Conservation (phyloP, 2,113 vertebrate genomes). For the Archocentrus centrarchus region DNA sequence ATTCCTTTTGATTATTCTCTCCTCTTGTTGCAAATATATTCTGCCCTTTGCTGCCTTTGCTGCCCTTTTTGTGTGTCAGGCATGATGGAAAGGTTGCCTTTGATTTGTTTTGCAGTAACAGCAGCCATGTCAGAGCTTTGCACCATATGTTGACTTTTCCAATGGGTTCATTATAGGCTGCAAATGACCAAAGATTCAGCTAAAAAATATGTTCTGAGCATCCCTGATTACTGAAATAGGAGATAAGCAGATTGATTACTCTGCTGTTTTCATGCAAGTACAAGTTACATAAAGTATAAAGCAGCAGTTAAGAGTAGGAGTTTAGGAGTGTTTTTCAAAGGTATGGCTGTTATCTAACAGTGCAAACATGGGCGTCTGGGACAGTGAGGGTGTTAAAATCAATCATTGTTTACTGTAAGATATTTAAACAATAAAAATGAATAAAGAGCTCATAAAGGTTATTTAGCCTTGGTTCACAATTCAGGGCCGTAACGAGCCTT, state of each 20-base stretch:
- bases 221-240: neutral
- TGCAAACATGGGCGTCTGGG: neutral
- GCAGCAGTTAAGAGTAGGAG: neutral
- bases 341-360: slow-evolving; percentile 8
- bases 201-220: neutral
- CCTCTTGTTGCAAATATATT: slow-evolving; percentile 39
- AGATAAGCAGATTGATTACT: neutral
- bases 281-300: slow-evolving; percentile 17
- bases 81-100: slow-evolving; percentile 65
- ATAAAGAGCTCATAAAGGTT: slow-evolving; percentile 59
- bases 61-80: slow-evolving; percentile 55
- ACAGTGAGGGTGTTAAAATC: slow-evolving; percentile 26
- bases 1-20: slow-evolving; percentile 37
- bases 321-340: neutral
- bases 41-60: slow-evolving; percentile 32
- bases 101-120: slow-evolving; percentile 50
- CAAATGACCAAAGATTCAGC: neutral
- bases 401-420: slow-evolving; percentile 57
- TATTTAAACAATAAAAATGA: slow-evolving; percentile 61
- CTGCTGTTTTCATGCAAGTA: neutral
- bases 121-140: slow-evolving; percentile 21
- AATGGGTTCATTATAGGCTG: slow-evolving; percentile 34
- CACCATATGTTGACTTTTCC: neutral
- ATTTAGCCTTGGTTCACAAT: slow-evolving; percentile 48
- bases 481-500: slow-evolving; percentile 36